A percentile compares a stretch with the other conserved stretches of the same genome.
Evolutionary conservation across 2,113 vertebrate genomes (phyloP).

Genomic region (Uria lomvia): DNA sequence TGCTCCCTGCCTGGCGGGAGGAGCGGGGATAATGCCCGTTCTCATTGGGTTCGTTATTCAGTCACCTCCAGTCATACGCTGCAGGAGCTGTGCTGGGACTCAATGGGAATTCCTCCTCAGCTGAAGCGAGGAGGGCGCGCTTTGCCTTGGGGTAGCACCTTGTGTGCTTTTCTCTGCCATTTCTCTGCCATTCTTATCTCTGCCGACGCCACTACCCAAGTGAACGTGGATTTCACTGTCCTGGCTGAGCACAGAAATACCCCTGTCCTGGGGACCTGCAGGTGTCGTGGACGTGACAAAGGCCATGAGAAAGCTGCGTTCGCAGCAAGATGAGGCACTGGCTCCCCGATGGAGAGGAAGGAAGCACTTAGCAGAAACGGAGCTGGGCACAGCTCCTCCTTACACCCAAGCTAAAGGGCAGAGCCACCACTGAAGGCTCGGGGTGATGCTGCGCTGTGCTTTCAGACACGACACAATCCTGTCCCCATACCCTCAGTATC

Average conservation of each 20-base stretch:
- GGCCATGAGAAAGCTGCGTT: neutral
- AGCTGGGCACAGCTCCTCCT: neutral
- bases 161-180: neutral
- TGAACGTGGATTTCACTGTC: neutral
- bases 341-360: neutral
- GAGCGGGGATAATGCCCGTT: rapidly evolving
- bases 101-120: neutral
- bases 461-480: neutral
- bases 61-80: rapidly evolving
- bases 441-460: neutral
- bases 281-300: rapidly evolving
- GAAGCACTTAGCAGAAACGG: neutral
- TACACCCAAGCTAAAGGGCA: neutral
- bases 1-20: rapidly evolving
- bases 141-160: rapidly evolving
- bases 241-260: neutral
- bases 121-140: neutral
- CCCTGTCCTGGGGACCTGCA: neutral
- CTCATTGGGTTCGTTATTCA: rapidly evolving
- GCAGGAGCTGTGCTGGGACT: neutral
- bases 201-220: neutral
- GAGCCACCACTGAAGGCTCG: neutral
- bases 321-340: neutral
- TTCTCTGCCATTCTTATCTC: neutral
- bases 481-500: neutral